phyloP scores from a whole-genome alignment of 2,888 invertebrate genomes.

The Ecliptopera silaceata region DNA sequence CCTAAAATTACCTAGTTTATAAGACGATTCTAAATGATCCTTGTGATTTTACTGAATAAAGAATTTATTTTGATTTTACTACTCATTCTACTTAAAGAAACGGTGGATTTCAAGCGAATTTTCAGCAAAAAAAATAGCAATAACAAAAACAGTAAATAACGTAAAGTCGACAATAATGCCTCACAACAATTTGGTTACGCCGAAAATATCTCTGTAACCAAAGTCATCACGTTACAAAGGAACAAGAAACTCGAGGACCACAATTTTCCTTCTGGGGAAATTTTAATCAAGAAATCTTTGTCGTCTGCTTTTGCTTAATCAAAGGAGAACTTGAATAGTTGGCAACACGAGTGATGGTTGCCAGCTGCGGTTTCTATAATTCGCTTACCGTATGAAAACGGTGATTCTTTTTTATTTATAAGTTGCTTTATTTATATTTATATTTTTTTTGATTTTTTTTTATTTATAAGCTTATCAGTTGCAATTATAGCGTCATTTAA shows the following conservation, averaged over 20 bases:
- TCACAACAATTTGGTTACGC: conserved; percentile 36
- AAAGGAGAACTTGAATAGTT: conserved; percentile 65
- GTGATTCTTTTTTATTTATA: neutral
- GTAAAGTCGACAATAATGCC: conserved; percentile 27
- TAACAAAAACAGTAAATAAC: neutral
- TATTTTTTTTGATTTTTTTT: no score
- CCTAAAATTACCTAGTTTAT: no score
- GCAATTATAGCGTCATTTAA: no score
- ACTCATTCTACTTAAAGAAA: no score
- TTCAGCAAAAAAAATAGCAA: neutral
- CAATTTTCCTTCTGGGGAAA: conserved; percentile 50
- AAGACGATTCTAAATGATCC: no score
- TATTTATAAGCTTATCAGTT: no score
- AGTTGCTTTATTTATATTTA: no score
- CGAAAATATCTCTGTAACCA: conserved; percentile 36
- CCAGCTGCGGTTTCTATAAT: neutral
- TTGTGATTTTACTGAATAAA: no score
- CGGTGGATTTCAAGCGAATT: neutral
- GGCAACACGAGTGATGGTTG: conserved; percentile 37
- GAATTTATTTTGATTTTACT: no score
- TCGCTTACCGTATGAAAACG: neutral
- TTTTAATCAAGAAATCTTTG: conserved; percentile 72
- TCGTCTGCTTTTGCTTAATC: conserved; percentile 62
- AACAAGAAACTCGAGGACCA: conserved; percentile 42
- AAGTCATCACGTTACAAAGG: conserved; percentile 58